Percentiles rank a stretch among this genome's conserved stretches.
These are phyloP conservation scores for Andrena dorsata DNA, from an alignment of 2,888 invertebrate genomes.

Conservation along the genomic window DNA sequence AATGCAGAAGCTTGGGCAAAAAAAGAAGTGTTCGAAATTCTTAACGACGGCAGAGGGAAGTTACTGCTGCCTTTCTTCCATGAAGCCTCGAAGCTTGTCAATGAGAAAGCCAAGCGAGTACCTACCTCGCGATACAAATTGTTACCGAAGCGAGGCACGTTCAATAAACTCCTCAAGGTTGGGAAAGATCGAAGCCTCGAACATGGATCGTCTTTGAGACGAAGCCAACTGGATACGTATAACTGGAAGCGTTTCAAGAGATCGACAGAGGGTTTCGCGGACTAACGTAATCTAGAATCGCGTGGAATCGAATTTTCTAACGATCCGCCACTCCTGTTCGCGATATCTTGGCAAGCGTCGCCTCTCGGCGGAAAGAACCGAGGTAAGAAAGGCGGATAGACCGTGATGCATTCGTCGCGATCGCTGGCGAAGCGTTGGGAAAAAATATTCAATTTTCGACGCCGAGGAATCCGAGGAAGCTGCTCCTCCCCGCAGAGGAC, in stretches of 20 bases:
- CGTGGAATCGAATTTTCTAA: background rate
- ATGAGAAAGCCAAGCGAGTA: background rate
- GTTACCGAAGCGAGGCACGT: no score
- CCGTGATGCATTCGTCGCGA: no score
- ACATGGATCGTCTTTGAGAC: no score
- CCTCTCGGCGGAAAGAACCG: no score
- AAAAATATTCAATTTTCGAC: slow-evolving; percentile 59
- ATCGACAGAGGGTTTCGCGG: no score
- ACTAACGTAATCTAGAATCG: background rate
- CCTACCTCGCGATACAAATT: no score
- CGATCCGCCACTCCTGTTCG: background rate
- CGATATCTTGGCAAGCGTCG: no score
- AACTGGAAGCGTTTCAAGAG: no score
- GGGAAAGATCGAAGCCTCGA: no score
- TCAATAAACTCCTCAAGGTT: no score
- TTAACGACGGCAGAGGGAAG: background rate
- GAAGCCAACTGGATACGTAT: no score
- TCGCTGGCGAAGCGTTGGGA: background rate
- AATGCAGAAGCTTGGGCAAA: background rate
- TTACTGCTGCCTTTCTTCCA: background rate
- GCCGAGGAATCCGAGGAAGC: slow-evolving; percentile 38
- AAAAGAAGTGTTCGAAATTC: background rate
- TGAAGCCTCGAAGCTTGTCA: background rate
- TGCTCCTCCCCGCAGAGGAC: slow-evolving; percentile 11
- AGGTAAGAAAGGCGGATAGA: no score